Evolutionary conservation across 2,797 vertebrate genomes (phyloP).

Genomic region (Apogon hyalosoma): DNA sequence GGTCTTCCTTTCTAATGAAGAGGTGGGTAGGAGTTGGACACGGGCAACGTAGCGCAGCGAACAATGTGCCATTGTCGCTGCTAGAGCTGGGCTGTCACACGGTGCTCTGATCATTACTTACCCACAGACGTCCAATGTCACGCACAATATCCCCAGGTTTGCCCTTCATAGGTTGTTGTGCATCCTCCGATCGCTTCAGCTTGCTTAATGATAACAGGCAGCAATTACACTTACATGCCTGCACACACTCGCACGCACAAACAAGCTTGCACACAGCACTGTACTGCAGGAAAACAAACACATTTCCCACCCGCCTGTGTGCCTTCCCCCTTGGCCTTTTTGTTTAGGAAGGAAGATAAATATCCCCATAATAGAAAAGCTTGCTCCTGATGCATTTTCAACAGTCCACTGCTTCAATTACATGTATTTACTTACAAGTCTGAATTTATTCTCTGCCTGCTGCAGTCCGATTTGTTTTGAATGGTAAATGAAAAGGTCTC

Average conservation of each 20-base stretch:
- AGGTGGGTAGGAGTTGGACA: conserved; percentile 53
- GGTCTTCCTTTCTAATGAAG: conserved; percentile 67
- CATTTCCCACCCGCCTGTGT: conserved; percentile 45
- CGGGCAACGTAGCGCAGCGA: conserved; percentile 51
- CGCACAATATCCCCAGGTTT: conserved; percentile 78
- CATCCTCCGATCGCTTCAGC: conserved; percentile 64
- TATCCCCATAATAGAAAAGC: conserved; percentile 78
- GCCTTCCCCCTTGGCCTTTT: conserved; percentile 72
- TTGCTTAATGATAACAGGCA: conserved; percentile 75
- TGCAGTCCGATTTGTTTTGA: conserved; percentile 78
- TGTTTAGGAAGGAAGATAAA: conserved; percentile 83
- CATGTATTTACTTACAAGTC: conserved; percentile 84
- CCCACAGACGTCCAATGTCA: conserved; percentile 78
- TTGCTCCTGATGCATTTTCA: conserved; percentile 81
- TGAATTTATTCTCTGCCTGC: conserved; percentile 79
- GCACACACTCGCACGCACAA: conserved; percentile 28
- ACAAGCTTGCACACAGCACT: conserved; percentile 41
- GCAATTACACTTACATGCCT: conserved; percentile 66
- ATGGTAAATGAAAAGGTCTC: conserved; percentile 78
- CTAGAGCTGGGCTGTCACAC: conserved; percentile 66
- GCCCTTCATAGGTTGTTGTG: conserved; percentile 80
- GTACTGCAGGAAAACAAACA: conserved; percentile 65
- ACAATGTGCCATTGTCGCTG: conserved; percentile 67
- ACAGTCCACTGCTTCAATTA: conserved; percentile 83
- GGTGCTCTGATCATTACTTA: conserved; percentile 79